phyloP scores from a whole-genome alignment of 2,797 vertebrate species.

The Falco columbarius region DNA sequence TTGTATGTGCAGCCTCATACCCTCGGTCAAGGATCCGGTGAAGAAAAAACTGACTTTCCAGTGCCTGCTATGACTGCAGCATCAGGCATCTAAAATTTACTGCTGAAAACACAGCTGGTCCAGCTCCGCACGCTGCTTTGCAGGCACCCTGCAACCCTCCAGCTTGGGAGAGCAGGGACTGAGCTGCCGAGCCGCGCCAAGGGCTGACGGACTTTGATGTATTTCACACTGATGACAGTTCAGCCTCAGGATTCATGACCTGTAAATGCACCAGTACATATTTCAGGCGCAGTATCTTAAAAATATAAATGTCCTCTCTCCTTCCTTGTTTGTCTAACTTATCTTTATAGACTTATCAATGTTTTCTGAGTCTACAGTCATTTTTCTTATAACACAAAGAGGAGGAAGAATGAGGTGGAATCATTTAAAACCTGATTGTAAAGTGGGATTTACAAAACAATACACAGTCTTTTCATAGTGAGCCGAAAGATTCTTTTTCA shows the following conservation, averaged over 20 bases:
- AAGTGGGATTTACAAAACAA: slow-evolving; percentile 8
- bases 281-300: neutral
- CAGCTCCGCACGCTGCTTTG: neutral
- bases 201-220: neutral
- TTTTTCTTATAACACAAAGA: slow-evolving; percentile 52
- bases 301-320: neutral
- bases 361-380: slow-evolving; percentile 28
- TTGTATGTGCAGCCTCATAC: neutral
- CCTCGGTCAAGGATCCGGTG: neutral
- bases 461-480: neutral
- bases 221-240: neutral
- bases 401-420: slow-evolving; percentile 13
- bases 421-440: slow-evolving; percentile 38
- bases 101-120: neutral
- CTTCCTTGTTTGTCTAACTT: slow-evolving; percentile 43
- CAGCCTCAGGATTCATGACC: neutral
- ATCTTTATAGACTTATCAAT: slow-evolving; percentile 34
- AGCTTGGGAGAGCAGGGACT: neutral
- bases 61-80: neutral
- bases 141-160: neutral
- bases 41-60: neutral
- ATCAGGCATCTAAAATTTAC: neutral
- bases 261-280: neutral
- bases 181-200: neutral
- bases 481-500: neutral